Base-by-base conservation (phyloP, 2,113 vertebrate genomes). In the Barnardius zonarius region DNA sequence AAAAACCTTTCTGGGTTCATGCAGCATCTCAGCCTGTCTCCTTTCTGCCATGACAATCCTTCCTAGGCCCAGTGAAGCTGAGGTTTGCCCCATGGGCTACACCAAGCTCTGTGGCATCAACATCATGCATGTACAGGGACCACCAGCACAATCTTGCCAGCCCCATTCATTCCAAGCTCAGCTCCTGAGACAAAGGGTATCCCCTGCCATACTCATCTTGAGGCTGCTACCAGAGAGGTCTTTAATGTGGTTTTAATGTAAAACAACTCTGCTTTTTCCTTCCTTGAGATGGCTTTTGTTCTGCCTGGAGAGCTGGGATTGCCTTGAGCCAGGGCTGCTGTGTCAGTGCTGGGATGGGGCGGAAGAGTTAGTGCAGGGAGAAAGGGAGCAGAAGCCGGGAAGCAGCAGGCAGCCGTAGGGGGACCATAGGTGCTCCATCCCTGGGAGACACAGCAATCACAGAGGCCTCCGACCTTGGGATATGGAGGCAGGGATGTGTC, bases 1-100 rank as follows among this genome's bases (percentile, higher is more conserved):
- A 35, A 3, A 73, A 49, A 35, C 44, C 18, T 19, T 52, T 63
- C 69, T 67, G 80, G 31, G 17, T 19, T 78, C n/a, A 39, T 13
- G 14, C 41, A 72, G n/a, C 5, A 31, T 22, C 18, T 10, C 19
- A 83, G 11, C 10, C 52, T 57, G 28, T 49, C n/a, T 64, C 8
- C 15, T 64, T 23, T 62, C 67, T 90, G 25, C 25, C n/a, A 31
- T 77, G 52, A 44, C 86, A 83, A 28, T 19, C 46, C 37, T 28
- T n/a, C 30, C 43, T 74, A 59, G 27, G 7, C 23, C 16, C 66
- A 39, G 0, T 0, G 44, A 49, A 69, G 59, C 24, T 57, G 6
- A 52, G 35, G 22, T 23, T 86, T 62, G 72, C n/a, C 48, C 52
- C 52, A 15, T 0, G 0, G 54, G 31, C 24, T 49, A 7, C 49